These are phyloP conservation scores for Ochotona curzoniae DNA, from an alignment of 2,113 vertebrate genomes.

Conservation along the genomic window DNA sequence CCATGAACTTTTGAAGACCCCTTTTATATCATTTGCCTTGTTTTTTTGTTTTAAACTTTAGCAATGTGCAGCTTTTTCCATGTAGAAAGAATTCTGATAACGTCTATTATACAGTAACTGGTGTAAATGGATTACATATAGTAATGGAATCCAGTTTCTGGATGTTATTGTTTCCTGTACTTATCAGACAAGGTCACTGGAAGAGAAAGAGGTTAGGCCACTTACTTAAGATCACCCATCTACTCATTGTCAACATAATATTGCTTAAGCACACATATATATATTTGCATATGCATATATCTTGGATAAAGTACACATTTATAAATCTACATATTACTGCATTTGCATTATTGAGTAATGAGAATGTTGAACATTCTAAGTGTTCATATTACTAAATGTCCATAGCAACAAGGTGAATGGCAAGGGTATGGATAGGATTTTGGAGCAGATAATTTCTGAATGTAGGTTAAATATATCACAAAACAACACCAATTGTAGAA, in stretches of 20 bases:
- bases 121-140: not conserved
- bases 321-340: not conserved
- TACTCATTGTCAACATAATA: not conserved
- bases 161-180: not conserved
- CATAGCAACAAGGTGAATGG: not conserved
- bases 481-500: not conserved
- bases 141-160: not conserved
- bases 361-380: not conserved
- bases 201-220: not conserved
- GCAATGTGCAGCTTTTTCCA: not conserved
- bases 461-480: not conserved
- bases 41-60: constrained; percentile 1
- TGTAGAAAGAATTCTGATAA: not conserved
- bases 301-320: not conserved
- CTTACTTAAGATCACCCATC: not conserved
- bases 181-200: not conserved
- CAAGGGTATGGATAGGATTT: not conserved
- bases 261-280: not conserved
- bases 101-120: not conserved
- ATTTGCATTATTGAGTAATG: not conserved
- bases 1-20: no score
- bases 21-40: not conserved
- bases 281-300: not conserved
- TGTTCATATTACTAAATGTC: not conserved
- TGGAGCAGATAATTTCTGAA: not conserved